Evolutionary conservation across 2,113 vertebrate genomes (phyloP).

Genomic region (Galbula dea): DNA sequence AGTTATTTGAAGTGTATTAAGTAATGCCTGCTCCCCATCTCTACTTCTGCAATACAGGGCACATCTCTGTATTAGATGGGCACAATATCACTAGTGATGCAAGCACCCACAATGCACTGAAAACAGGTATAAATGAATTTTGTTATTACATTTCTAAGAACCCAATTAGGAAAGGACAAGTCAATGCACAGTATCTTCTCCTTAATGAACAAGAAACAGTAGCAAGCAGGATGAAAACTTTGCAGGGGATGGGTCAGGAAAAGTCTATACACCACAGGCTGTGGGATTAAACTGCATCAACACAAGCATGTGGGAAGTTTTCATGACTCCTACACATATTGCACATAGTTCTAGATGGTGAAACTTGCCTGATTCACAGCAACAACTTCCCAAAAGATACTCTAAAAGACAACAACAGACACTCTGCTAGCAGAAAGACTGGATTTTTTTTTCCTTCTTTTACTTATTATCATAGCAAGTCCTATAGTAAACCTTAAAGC

Average conservation of each 20-base stretch:
- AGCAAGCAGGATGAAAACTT: background rate
- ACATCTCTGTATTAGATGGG: background rate
- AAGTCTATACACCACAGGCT: background rate
- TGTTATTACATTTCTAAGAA: background rate
- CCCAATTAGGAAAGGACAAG: background rate
- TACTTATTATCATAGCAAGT: constrained; percentile 15
- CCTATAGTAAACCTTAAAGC: background rate
- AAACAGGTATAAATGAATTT: background rate
- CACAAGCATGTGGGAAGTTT: background rate
- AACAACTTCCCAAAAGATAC: background rate
- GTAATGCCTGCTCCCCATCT: background rate
- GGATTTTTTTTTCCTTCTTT: background rate
- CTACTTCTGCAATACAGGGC: background rate
- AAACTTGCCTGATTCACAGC: background rate
- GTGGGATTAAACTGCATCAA: background rate
- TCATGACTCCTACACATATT: background rate
- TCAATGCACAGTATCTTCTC: background rate
- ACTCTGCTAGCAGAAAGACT: background rate
- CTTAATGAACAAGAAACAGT: background rate
- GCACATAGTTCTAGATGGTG: background rate
- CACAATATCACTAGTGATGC: background rate
- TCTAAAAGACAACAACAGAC: background rate
- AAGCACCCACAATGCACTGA: background rate
- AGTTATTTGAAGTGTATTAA: background rate
- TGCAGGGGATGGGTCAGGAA: background rate